Evolutionary conservation across 2,113 vertebrate species (phyloP).

Genomic region (Anolis sagrei): DNA sequence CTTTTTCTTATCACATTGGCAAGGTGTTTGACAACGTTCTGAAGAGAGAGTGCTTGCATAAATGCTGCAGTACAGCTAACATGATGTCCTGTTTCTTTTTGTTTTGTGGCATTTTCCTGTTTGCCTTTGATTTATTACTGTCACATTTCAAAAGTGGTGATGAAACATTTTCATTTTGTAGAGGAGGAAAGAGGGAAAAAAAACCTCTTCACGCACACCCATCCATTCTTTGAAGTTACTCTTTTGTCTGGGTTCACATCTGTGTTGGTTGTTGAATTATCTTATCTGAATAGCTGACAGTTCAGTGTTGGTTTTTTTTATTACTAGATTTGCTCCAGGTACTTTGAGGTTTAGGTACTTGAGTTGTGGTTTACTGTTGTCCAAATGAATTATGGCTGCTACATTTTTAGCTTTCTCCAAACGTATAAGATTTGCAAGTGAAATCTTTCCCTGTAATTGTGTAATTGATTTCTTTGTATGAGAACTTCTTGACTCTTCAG

Average conservation of each 20-base stretch:
- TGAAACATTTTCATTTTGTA: constrained; percentile 15
- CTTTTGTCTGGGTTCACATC: neutral
- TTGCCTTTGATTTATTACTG: neutral
- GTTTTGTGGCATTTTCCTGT: neutral
- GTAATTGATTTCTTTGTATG: neutral
- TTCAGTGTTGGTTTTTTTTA: neutral
- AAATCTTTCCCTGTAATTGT: neutral
- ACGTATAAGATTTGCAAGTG: neutral
- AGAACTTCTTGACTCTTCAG: neutral
- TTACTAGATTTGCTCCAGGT: constrained; percentile 7
- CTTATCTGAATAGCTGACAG: constrained; percentile 4
- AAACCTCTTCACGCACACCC: neutral
- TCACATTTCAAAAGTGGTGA: neutral
- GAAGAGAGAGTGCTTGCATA: neutral
- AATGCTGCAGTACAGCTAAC: neutral
- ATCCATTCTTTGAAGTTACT: neutral
- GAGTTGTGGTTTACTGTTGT: neutral
- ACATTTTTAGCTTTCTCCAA: neutral
- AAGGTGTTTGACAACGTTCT: neutral
- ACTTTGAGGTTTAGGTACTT: constrained; percentile 1
- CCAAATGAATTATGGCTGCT: constrained; percentile 1
- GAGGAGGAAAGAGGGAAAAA: neutral
- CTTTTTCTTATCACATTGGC: too few species aligned
- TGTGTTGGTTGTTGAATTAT: constrained; percentile 7
- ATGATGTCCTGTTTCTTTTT: neutral